These are phyloP conservation scores for Enhydra lutris DNA, from an alignment of 2,113 vertebrate genomes.

Conservation along the genomic window DNA sequence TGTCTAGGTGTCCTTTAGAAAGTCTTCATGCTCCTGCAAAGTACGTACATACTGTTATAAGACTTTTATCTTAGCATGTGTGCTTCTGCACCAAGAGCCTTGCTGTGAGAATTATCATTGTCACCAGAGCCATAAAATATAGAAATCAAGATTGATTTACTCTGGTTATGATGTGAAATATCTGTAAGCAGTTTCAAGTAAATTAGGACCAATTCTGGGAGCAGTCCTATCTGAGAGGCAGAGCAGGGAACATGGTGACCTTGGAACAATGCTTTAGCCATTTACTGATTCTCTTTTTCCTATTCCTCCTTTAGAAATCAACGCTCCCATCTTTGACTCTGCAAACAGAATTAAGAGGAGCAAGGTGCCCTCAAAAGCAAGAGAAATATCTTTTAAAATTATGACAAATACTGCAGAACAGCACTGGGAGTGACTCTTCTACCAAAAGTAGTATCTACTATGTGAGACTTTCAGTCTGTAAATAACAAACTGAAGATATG, in stretches of 20 bases:
- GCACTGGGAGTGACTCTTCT: background rate
- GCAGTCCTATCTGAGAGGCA: background rate
- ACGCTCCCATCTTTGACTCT: background rate
- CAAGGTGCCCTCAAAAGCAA: background rate
- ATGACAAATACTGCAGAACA: background rate
- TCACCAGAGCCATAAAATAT: background rate
- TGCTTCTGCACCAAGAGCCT: background rate
- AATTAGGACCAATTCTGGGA: background rate
- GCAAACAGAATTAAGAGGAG: background rate
- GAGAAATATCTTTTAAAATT: background rate
- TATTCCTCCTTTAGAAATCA: background rate
- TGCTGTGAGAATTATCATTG: background rate
- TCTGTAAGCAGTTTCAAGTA: background rate
- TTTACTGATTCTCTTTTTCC: background rate
- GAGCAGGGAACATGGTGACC: background rate
- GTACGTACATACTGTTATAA: background rate
- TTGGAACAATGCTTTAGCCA: background rate
- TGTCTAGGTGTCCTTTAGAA: background rate
- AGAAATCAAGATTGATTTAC: constrained; percentile 3
- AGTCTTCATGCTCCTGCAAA: background rate
- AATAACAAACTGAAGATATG: background rate
- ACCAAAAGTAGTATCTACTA: background rate
- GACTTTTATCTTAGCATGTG: background rate
- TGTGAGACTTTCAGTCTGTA: background rate
- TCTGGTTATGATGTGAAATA: background rate